Evolutionary conservation across 2,888 invertebrate species (phyloP), one percentile per base, ranked within the genome.

Genomic region (Agonopterix heracliana): DNA sequence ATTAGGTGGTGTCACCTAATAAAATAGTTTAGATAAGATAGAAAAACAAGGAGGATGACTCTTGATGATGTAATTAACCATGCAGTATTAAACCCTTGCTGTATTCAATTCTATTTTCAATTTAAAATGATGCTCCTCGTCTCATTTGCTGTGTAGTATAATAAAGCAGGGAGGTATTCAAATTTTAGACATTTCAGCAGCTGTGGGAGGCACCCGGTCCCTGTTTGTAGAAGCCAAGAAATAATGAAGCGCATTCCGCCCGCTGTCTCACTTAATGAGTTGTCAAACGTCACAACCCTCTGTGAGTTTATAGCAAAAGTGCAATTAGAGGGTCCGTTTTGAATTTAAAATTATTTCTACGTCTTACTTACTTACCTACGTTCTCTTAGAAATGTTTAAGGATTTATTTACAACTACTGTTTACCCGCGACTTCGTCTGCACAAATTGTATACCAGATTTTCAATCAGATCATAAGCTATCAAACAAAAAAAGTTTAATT

Each of bases 211-310:
- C 57, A 58, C 60, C 54, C 57, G 53, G 59, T 63, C 55, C 59
- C 57, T 63, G 61, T 64, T 70, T 62, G 64, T 57, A 54, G 56
- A 63, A 67, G 66, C 66, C 62, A 67, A 66, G 71, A 63, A 67
- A 73, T 72, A 74, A 74, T 74, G 71, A 70, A 73, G 68, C 61
- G 60, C 69, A 74, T 73, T 67, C 65, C 68, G 53, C 50, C 60
- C 60, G 60, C 61, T 60, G 63, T 62, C 63, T 61, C 57, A 48
- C 55, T 63, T 74, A 76, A 76, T 75, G 72, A 76, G 68, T 72
- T 74, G 72, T 74, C 71, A 75, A 72, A 74, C 63, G 69, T 61
- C 61, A 61, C 13, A 5, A 36, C 50, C 17, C 44, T 46, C 14
- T 17, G 40, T 38, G 45, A 41, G 5, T 38, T n/a, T 38, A 10